Conservation (phyloP, 2,888 invertebrate genomes). For the Labia minor region DNA sequence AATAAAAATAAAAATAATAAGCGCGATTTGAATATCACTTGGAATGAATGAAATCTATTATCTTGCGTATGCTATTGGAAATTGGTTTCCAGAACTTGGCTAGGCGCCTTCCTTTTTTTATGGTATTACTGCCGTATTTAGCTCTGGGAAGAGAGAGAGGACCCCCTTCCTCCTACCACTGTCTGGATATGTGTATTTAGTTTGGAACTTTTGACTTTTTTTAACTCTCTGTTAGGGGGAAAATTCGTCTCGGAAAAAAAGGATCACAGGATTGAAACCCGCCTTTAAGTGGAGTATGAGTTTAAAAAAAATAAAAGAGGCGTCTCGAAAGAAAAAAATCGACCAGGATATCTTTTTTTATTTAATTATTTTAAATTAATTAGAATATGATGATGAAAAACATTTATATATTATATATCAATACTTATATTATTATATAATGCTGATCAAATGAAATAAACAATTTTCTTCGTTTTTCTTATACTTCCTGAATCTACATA, state of each 20-base stretch:
- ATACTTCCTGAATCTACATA: too few species aligned
- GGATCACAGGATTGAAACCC: not conserved
- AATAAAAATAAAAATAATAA: not conserved
- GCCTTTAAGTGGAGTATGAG: conserved; percentile 1
- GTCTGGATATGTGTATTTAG: not conserved
- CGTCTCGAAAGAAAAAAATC: too few species aligned
- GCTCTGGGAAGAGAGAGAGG: not conserved
- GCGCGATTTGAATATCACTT: not conserved
- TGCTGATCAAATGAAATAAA: too few species aligned
- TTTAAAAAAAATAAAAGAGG: conserved; percentile 4
- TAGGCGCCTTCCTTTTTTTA: not conserved
- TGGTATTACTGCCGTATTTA: conserved; percentile 3
- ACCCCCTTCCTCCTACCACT: not conserved
- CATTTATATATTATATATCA: too few species aligned
- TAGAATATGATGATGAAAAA: too few species aligned
- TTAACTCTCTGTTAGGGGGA: conserved; percentile 3
- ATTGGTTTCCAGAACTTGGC: not conserved
- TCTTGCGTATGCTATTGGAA: not conserved
- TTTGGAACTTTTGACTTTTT: conserved; percentile 9
- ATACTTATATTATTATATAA: too few species aligned
- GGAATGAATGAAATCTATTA: not conserved
- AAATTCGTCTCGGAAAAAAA: conserved; percentile 7
- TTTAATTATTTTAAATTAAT: too few species aligned
- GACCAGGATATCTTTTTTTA: too few species aligned
- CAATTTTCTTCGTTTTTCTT: too few species aligned